Evolutionary conservation across 2,797 vertebrate species (phyloP).

Genomic region (Ctenopoma kingsleyae): DNA sequence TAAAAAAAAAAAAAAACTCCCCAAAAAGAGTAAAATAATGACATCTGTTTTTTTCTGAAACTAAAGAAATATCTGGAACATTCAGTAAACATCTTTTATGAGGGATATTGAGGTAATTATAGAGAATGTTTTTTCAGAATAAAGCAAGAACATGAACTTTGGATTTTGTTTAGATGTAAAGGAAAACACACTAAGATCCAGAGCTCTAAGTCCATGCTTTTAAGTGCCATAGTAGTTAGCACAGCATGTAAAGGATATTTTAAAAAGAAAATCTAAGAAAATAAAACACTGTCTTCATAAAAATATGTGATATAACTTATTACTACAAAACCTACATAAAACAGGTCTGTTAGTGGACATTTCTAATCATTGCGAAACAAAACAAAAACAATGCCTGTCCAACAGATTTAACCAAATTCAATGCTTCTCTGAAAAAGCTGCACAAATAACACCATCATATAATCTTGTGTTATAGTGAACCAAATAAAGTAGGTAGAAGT

Average conservation of each 20-base stretch:
- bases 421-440: slow-evolving; percentile 42
- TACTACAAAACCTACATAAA: slow-evolving; percentile 25
- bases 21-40: not conserved
- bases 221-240: slow-evolving; percentile 43
- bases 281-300: slow-evolving; percentile 48
- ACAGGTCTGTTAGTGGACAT: slow-evolving; percentile 14
- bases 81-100: slow-evolving; percentile 62
- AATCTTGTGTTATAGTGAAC: slow-evolving; percentile 16
- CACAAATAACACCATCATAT: slow-evolving; percentile 42
- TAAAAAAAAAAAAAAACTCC: not conserved
- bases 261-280: slow-evolving; percentile 38
- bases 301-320: slow-evolving; percentile 34
- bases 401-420: slow-evolving; percentile 62
- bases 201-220: slow-evolving; percentile 49
- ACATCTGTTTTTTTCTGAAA: slow-evolving; percentile 33
- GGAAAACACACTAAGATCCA: slow-evolving; percentile 38
- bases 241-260: slow-evolving; percentile 32
- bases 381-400: slow-evolving; percentile 48
- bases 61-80: slow-evolving; percentile 61
- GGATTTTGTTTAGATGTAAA: slow-evolving; percentile 54
- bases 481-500: slow-evolving; percentile 22
- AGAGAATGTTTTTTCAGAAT: slow-evolving; percentile 42
- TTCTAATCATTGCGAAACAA: slow-evolving; percentile 27
- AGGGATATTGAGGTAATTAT: slow-evolving; percentile 68
- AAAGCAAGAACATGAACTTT: slow-evolving; percentile 59